phyloP scores from a whole-genome alignment of 2,797 vertebrate genomes.

The Anabacerthia variegaticeps region DNA sequence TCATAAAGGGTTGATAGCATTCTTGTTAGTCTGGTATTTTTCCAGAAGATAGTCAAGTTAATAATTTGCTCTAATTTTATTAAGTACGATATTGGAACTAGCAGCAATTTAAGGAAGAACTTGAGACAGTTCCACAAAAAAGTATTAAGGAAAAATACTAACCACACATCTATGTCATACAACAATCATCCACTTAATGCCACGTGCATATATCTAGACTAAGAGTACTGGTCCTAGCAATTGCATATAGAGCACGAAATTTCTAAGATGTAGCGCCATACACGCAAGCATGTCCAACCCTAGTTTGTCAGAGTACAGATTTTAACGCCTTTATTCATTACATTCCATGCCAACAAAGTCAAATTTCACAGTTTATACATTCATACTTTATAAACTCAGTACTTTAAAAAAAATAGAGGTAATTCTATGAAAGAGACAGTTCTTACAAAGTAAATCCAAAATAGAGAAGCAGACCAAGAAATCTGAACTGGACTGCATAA shows the following conservation, averaged over 20 bases:
- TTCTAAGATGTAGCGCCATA: neutral
- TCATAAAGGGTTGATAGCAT: neutral
- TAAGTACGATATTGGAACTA: neutral
- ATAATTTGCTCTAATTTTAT: neutral
- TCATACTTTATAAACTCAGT: neutral
- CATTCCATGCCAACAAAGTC: neutral
- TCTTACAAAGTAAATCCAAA: neutral
- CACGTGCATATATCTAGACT: neutral
- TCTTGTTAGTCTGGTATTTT: neutral
- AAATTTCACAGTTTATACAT: neutral
- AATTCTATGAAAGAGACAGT: neutral
- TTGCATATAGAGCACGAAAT: neutral
- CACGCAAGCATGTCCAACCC: neutral
- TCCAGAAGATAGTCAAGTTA: neutral
- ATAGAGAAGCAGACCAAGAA: neutral
- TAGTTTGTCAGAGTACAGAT: neutral
- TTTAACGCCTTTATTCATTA: neutral
- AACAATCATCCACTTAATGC: neutral
- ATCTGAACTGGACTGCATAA: neutral
- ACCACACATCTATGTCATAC: neutral
- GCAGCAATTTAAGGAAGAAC: neutral
- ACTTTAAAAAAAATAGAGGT: neutral
- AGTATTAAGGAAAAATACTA: neutral
- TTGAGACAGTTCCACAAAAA: neutral
- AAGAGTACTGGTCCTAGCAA: neutral